Percentiles rank a stretch among this genome's conserved stretches.
These are phyloP conservation scores for Puntigrus tetrazona DNA, from an alignment of 2,113 vertebrate genomes.

Conservation along the genomic window DNA sequence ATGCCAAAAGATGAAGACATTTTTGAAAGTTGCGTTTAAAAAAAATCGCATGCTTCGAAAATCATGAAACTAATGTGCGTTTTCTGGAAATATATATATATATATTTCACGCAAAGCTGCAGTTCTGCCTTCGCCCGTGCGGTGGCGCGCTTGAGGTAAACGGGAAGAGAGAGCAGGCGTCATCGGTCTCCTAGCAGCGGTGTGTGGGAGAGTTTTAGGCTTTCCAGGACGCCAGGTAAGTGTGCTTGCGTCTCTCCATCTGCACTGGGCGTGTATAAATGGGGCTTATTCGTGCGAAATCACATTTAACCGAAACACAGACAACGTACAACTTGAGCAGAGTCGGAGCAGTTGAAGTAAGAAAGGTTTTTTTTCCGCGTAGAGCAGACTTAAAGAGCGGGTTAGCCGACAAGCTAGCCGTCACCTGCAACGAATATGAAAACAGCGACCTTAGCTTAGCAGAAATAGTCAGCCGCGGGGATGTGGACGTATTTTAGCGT, in stretches of 20 bases:
- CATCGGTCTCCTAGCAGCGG: slow-evolving; percentile 66
- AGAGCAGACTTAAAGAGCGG: not conserved
- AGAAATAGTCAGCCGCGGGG: not conserved
- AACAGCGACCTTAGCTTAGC: not conserved
- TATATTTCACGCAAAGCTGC: not conserved
- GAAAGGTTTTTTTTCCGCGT: not conserved
- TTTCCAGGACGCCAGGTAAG: not conserved
- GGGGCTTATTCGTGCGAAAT: not conserved
- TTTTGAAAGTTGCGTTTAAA: not conserved
- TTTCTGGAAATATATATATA: not conserved
- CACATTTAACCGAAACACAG: not conserved
- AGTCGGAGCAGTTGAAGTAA: not conserved
- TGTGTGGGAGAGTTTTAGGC: slow-evolving; percentile 61
- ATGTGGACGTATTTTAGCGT: not conserved
- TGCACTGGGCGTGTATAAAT: not conserved
- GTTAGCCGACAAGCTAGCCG: not conserved
- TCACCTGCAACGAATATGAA: not conserved
- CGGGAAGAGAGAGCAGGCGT: not conserved
- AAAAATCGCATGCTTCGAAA: not conserved
- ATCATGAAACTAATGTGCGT: not conserved
- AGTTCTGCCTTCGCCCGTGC: slow-evolving; percentile 37
- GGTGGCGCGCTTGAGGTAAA: slow-evolving; percentile 44
- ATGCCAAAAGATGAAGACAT: not conserved
- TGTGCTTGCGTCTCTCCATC: not conserved
- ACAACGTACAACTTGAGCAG: not conserved